Evolutionary conservation across 1,140 invertebrate species (phyloP).

Genomic region (Bilobella aurantiaca): DNA sequence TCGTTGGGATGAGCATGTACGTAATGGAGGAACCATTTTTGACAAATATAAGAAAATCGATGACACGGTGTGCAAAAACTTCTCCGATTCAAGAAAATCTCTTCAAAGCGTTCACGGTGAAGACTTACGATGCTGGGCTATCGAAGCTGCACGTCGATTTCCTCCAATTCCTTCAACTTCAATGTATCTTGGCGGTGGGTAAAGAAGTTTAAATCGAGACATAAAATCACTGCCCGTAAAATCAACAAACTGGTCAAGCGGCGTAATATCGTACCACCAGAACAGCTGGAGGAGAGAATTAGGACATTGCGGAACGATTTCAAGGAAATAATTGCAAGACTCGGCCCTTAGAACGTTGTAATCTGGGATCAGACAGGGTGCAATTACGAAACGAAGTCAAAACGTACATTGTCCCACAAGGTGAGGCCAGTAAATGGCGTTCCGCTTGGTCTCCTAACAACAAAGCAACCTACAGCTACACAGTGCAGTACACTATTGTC

Average conservation of each 20-base stretch:
- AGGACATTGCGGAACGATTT: neutral
- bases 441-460: neutral
- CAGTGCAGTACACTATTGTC: neutral
- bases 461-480: neutral
- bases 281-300: neutral
- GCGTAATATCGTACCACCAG: neutral
- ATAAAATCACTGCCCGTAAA: neutral
- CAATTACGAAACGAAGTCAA: neutral
- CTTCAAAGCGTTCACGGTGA: too few relatives aligned
- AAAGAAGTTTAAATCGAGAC: neutral
- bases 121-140: too few relatives aligned
- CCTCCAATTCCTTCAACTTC: too few relatives aligned
- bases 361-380: neutral
- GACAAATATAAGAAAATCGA: neutral
- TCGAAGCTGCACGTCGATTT: too few relatives aligned
- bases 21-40: neutral
- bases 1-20: neutral
- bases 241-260: neutral
- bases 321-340: neutral
- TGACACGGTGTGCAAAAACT: too few relatives aligned
- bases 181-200: too few relatives aligned
- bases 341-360: neutral
- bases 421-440: neutral
- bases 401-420: neutral
- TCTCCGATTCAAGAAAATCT: too few relatives aligned